phyloP scores from a whole-genome alignment of 2,113 vertebrate species.

The Cyrtonyx montezumae region DNA sequence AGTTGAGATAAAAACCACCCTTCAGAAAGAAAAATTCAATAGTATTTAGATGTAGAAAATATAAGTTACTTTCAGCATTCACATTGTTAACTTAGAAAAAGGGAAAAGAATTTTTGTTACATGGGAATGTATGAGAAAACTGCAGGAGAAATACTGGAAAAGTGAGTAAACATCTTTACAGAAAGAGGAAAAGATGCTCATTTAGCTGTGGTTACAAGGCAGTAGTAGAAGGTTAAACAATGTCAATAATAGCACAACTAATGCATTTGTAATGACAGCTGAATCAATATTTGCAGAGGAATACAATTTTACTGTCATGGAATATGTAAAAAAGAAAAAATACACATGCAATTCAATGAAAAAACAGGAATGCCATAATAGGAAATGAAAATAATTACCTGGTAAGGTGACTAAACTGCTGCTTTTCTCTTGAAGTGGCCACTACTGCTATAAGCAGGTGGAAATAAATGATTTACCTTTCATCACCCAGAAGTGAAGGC shows the following conservation, averaged over 20 bases:
- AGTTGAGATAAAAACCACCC: not conserved
- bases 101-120: not conserved
- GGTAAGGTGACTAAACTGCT: not conserved
- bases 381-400: not conserved
- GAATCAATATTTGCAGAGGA: not conserved
- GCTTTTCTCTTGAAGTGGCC: not conserved
- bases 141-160: not conserved
- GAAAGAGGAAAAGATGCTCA: not conserved
- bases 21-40: not conserved
- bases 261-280: not conserved
- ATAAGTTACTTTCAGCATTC: not conserved
- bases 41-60: not conserved
- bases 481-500: not conserved
- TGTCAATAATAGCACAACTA: not conserved
- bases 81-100: not conserved
- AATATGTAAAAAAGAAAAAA: not conserved
- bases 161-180: not conserved
- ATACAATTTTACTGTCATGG: not conserved
- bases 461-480: not conserved
- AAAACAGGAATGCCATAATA: not conserved
- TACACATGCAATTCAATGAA: not conserved
- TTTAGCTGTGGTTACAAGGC: not conserved
- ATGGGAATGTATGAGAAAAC: rapidly evolving
- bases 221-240: not conserved
- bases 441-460: rapidly evolving